Base-by-base conservation (phyloP, 1,140 invertebrate species). In the Bombyx mandarina region DNA sequence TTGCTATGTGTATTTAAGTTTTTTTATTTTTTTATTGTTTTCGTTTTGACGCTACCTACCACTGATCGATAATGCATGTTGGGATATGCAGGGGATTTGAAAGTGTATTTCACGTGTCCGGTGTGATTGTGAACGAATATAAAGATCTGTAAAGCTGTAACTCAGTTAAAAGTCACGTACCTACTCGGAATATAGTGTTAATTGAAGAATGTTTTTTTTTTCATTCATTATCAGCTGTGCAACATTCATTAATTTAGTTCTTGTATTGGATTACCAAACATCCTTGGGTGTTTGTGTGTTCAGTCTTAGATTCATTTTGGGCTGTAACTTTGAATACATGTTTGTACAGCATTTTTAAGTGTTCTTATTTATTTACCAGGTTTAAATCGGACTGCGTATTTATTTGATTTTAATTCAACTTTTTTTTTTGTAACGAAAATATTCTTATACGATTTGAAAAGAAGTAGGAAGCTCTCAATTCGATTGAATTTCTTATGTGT, bases 191-290 rank as follows among this genome's bases (percentile, higher is more conserved):
- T 18, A 18, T 18, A 18, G 12, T 18, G 12, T 18, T 18, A 18
- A 44, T 43, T 45, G 45, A 18, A 22, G 22, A 18, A 35, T 52
- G 42, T 52, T n/a, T 49, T 49, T 52, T 54, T 22, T 54, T 54
- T 35, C 26, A 2, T 35, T 35, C 12, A 35, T 35, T 35, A 35
- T 35, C 26, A 35, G 26, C 26, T 35, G 2, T 35, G 4, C 26
- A 5, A 35, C 4, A 5, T 35, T 35, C 1, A 5, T 35, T 45
- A 45, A 54, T 54, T 54, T 54, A 43, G 45, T 18, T 45, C 45
- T 22, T 54, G 53, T 54, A 45, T 54, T 44, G 43, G 43, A 44
- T 54, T 54, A 26, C 53, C 44, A 54, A 54, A 54, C 53, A 54
- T 54, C 12, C 52, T 43, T 53, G 35, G 45, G 12, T 42, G 53